Base-by-base conservation (phyloP, 2,113 vertebrate species). In the Oxyura jamaicensis region DNA sequence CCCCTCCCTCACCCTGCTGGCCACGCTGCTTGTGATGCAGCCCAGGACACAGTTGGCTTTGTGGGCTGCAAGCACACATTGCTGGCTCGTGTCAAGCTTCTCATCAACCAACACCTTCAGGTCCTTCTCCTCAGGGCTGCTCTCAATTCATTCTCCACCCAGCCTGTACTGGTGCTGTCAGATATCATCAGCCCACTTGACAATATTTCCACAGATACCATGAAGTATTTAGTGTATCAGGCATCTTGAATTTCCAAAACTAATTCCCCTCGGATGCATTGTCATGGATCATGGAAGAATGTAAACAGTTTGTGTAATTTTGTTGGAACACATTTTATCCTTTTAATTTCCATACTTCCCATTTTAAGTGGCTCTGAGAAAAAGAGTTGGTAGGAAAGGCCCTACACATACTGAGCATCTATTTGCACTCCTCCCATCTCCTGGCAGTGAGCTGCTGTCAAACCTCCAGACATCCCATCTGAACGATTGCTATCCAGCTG, bases 401-500 rank as follows among this genome's bases (percentile, higher is more conserved):
- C 29, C 2, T 62, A 88, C 42, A 83, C 85, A 60, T 81, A 83
- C 76, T 81, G 63, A 91, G 82, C 66, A 83, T 75, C 83, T 80
- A 46, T 86, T 91, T 97, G 60, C 75, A 88, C 3, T 79, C 26
- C 39, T 77, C 59, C 83, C 75, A 83, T 88, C 76, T 81, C 59
- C 39, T 71, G 83, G 36, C 59, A 78, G 65, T 6, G 59, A 85
- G 79, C 52, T 91, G 52, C 88, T 90, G 93, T 90, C 83, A 94
- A 33, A 52, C 50, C 83, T 83, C 60, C 83, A 83, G 68, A 81
- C 52, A 86, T 74, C 88, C 66, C 65, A 81, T 83, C 56, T 62
- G 31, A 74, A 60, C 75, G 82, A 95, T 77, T 94, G 90, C 93
- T 88, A 60, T 60, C 83, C 83, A 90, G 80, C 85, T 78, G 86